phyloP scores from a whole-genome alignment of 2,797 vertebrate genomes.

The Periophthalmus magnuspinnatus region DNA sequence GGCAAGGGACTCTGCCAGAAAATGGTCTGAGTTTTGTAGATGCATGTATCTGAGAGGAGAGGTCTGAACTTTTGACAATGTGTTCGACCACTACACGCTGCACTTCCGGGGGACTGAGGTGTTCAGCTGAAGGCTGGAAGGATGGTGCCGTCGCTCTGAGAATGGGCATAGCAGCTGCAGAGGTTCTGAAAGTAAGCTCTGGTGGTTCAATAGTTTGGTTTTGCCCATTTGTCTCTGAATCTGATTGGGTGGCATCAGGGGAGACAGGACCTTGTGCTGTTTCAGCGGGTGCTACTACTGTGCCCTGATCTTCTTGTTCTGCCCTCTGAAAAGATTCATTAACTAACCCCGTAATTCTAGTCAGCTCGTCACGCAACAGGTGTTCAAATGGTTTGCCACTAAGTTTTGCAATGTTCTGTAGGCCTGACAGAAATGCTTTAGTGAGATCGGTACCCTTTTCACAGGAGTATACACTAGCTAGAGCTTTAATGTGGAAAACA shows the following conservation, averaged over 20 bases:
- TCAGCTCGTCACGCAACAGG: background rate
- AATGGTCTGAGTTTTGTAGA: background rate
- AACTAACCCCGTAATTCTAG: background rate
- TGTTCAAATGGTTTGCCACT: background rate
- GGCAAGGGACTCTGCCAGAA: background rate
- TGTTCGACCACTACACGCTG: background rate
- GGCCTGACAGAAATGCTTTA: background rate
- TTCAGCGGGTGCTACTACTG: too few relatives aligned
- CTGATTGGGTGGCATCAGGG: too few relatives aligned
- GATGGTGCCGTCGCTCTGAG: background rate
- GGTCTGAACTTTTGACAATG: background rate
- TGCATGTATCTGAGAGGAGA: background rate
- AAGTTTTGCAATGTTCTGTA: background rate
- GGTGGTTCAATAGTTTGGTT: too few relatives aligned
- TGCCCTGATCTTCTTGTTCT: too few relatives aligned
- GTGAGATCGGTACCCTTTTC: background rate
- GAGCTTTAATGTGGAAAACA: background rate
- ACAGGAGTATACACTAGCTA: background rate
- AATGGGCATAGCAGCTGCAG: background rate
- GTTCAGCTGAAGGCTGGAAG: background rate
- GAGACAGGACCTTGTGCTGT: too few relatives aligned
- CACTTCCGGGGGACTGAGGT: background rate
- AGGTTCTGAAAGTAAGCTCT: background rate
- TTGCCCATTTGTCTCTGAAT: too few relatives aligned
- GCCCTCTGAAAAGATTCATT: background rate